Base-by-base conservation (phyloP, 2,113 vertebrate species). In the Urocynchramus pylzowi region DNA sequence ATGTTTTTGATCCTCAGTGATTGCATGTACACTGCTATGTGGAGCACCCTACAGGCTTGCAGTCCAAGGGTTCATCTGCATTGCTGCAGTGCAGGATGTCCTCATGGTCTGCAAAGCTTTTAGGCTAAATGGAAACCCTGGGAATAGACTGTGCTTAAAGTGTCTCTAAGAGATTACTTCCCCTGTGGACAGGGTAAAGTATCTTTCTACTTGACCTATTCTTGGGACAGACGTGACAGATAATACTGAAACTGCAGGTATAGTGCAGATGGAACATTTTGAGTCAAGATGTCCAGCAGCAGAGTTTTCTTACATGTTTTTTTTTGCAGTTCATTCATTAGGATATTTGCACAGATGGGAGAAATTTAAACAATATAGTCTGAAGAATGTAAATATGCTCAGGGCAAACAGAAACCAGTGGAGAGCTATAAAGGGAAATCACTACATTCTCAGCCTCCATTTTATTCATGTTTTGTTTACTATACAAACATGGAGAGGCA, bases 401-500 rank as follows among this genome's bases (percentile, higher is more conserved):
- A 82, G 59, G 69, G 60, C 23, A 84, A 80, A 90, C 59, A 85
- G 42, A 93, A 93, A 61, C 18, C 64, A 53, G 83, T 33, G 52
- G 85, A 93, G 89, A 82, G 49, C 60, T 68, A 53, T 75, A 69
- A 93, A 96, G 65, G 64, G 93, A 96, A 97, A 96, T 92, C 61
- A 91, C 74, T 97, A 70, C 92, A 57, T 84, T 91, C 90, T 95
- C 94, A 93, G 45, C 47, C 67, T 95, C 39, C 82, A 80, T 87
- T 84, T 97, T 96, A 96, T 95, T 93, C 91, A 80, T 94, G 41
- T 87, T 96, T 89, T 95, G 80, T 97, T 97, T 98, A 94, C 91
- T 97, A 42, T 76, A 57, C 68, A 97, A 97, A 96, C 11, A 41
- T 18, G 65, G 87, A 79, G 52, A 80, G 63, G 69, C 85, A 96